Percentiles rank a stretch among this genome's conserved stretches.
Conservation (phyloP, 2,797 vertebrate species). For the Rhabdomys pumilio region DNA sequence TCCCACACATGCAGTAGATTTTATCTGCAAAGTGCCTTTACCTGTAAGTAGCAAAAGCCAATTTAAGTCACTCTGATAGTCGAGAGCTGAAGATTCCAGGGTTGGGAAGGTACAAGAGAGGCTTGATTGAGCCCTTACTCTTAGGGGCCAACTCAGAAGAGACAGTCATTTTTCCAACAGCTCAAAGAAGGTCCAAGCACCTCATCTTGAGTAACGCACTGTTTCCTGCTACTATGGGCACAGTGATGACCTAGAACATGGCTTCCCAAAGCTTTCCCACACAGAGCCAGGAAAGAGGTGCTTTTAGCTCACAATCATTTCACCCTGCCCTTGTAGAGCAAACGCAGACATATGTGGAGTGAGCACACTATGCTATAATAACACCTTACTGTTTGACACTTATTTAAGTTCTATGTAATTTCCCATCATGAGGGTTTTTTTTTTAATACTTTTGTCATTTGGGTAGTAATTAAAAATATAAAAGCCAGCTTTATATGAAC, state of each 20-base stretch:
- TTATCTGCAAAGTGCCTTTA: constrained; percentile 36
- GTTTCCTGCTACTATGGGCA: background rate
- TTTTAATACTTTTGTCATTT: background rate
- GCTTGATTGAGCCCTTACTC: background rate
- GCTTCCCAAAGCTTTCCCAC: background rate
- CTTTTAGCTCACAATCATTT: background rate
- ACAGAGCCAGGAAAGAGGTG: background rate
- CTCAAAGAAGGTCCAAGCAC: background rate
- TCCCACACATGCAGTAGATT: constrained; percentile 1
- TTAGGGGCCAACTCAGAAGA: background rate
- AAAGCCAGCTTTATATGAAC: constrained; percentile 4
- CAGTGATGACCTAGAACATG: background rate
- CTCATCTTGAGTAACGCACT: background rate
- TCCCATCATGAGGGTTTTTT: background rate
- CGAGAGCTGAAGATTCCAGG: constrained; percentile 9
- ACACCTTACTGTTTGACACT: background rate
- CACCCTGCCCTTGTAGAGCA: background rate
- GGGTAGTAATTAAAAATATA: background rate
- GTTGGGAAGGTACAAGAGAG: background rate
- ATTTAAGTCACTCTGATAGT: constrained; percentile 28
- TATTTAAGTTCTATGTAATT: constrained; percentile 34
- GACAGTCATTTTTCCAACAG: background rate
- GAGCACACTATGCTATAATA: background rate
- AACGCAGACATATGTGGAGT: background rate
- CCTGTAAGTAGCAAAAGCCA: constrained; percentile 59